These are phyloP conservation scores for Clepsis dumicolana DNA, from an alignment of 2,888 invertebrate genomes.

Conservation along the genomic window DNA sequence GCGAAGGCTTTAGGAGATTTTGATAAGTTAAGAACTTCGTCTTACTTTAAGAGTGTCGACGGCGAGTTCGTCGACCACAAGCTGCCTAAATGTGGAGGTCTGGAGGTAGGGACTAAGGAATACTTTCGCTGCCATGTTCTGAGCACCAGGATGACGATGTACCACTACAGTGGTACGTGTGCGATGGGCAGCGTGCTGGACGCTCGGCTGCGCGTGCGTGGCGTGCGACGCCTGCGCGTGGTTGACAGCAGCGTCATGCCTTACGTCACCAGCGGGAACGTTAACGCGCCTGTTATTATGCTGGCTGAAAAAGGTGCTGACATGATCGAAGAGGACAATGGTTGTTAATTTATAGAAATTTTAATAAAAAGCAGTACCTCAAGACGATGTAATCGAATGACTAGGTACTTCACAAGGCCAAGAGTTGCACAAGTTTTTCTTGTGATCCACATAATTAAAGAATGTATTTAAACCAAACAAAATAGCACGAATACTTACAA, in stretches of 20 bases:
- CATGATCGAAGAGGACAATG: conserved; percentile 43
- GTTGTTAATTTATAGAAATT: neutral
- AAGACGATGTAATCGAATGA: no score
- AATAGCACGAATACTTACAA: no score
- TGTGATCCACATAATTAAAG: no score
- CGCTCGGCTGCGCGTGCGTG: conserved; percentile 72
- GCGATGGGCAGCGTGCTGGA: conserved; percentile 92
- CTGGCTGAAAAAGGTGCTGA: conserved; percentile 51
- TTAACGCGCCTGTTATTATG: conserved; percentile 77
- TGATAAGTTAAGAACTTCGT: conserved; percentile 65
- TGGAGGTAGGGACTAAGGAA: conserved; percentile 73
- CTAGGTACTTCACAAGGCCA: no score
- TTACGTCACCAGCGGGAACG: conserved; percentile 81
- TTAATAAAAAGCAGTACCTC: no score
- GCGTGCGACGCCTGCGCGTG: conserved; percentile 53
- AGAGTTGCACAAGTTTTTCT: no score
- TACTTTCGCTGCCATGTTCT: conserved; percentile 89
- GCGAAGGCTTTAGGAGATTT: conserved; percentile 63
- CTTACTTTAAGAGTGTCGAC: conserved; percentile 64
- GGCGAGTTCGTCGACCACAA: conserved; percentile 54
- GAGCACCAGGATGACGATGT: conserved; percentile 88
- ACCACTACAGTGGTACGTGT: conserved; percentile 89
- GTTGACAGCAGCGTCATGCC: conserved; percentile 77
- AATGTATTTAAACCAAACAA: no score
- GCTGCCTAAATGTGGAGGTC: conserved; percentile 52